Base-by-base conservation (phyloP, 2,113 vertebrate genomes). In the Pavo muticus region DNA sequence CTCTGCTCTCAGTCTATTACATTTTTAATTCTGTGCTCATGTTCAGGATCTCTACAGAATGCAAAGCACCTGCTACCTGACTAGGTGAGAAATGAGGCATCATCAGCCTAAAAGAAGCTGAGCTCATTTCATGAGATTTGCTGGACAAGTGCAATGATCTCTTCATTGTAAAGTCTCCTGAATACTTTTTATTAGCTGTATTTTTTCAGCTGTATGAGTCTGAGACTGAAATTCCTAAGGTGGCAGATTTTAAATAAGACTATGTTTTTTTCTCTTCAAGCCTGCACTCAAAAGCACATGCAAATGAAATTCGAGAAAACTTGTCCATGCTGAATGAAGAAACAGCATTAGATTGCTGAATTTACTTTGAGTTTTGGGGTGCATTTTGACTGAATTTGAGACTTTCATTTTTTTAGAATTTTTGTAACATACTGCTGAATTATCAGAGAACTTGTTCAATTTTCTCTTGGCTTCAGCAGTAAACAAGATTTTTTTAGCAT, bases 11-110 rank as follows among this genome's bases (percentile, higher is more conserved):
- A 74, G 35, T 23, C 56, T 86, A 61, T 84, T 83, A 47, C 5
- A 71, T 68, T 81, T 90, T 93, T 83, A 93, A 92, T 94, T 94
- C 79, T 68, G 64, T 94, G 32, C 35, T 94, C 56, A 29, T 77
- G 64, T 85, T 92, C 75, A 93, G 29, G 10, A 18, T 68, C 42
- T 80, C 45, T 90, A 95, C 79, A 90, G 42, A 81, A 68, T 23
- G 50, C 32, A 79, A 77, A 93, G 32, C 68, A 91, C 56, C 91
- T 95, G 79, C 35, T 88, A 40, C 60, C 78, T 86, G 90, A 68
- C 78, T 87, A 67, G 19, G 30, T 80, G 78, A 91, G 44, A 80
- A 94, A 91, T 83, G 78, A 83, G 91, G 12, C 35, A 64, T 5
- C 35, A 59, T 77, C 35, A 64, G 70, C 71, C 85, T 83, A 74